Conservation (phyloP, 2,888 invertebrate species). For the Phania funesta region DNA sequence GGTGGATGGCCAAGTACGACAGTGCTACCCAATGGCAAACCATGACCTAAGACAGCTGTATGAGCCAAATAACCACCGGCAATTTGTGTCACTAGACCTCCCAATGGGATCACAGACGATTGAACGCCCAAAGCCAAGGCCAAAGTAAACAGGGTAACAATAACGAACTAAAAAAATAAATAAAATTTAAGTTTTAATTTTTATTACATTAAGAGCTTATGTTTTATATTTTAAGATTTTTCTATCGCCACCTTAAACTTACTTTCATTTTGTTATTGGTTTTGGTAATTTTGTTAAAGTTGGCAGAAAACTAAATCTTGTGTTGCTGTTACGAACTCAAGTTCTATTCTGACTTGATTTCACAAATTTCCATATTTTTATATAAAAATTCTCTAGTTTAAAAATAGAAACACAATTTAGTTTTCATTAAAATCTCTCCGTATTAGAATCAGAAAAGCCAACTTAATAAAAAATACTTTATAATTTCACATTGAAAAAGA, state of each 20-base stretch:
- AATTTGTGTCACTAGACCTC: conserved; percentile 68
- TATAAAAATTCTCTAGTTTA: conserved; percentile 24
- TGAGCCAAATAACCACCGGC: conserved; percentile 72
- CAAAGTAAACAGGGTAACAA: conserved; percentile 74
- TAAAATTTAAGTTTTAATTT: neutral
- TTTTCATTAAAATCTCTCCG: neutral
- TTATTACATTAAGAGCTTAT: neutral
- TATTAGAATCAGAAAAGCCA: neutral
- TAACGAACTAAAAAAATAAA: conserved; percentile 73
- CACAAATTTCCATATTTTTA: conserved; percentile 65
- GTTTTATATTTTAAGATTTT: neutral
- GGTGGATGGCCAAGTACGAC: conserved; percentile 35
- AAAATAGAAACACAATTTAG: conserved; percentile 26
- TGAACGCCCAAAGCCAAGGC: conserved; percentile 77
- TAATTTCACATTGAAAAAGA: neutral
- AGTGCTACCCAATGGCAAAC: conserved; percentile 50
- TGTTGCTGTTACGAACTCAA: conserved; percentile 59
- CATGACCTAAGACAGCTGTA: conserved; percentile 70
- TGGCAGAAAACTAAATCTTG: conserved; percentile 63
- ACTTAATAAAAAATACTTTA: neutral
- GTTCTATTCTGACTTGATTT: conserved; percentile 63
- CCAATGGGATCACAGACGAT: conserved; percentile 74
- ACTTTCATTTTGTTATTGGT: conserved; percentile 73
- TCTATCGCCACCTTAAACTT: conserved; percentile 63
- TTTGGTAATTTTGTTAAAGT: neutral